Base-by-base conservation (phyloP, 2,888 invertebrate genomes). In the Diaprepes abbreviatus region DNA sequence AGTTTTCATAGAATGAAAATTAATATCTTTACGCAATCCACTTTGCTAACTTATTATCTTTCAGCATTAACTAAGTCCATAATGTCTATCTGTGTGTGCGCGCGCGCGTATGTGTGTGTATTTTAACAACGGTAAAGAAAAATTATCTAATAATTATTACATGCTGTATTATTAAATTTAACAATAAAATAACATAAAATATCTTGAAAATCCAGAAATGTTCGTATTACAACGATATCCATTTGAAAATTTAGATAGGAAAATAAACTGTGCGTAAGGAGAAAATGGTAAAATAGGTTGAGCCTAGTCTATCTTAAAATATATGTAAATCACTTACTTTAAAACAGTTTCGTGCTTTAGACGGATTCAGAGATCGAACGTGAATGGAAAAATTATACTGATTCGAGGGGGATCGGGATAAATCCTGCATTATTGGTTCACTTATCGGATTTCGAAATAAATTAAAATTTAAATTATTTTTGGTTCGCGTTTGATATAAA, bases 381-480 rank as follows among this genome's bases (percentile, higher is more conserved):
- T 60, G 65, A 70, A 70, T 70, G 70, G 70, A 70, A 65, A 70
- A 70, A 70, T 70, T 70, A 70, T 70, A 60, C 70, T 60, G 70
- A 65, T 70, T 70, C 70, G 50, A 70, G 59, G 70, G 69, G 70
- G 65, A 65, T 70, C 64, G 17, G 60, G 70, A 70, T 70, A 70
- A 66, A 65, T 70, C 70, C 65, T 21, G 57, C 70, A 64, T 70
- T 70, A 70, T 70, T 65, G 70, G 70, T 64, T 64, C 69, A 69
- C 65, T 70, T 70, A 70, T 70, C 65, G 65, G 70, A 70, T 70
- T 70, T 60, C 65, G 28, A 40, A 64, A 65, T 65, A 66, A 70
- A 70, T 70, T 70, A 70, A 70, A 70, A 64, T 70, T 65, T 59
- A 70, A 70, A 70, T 70, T 70, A 70, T 70, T 65, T 70, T 58